Percentiles rank a stretch among this genome's conserved stretches.
These are phyloP conservation scores for Dendrocincla fuliginosa DNA, from an alignment of 2,797 vertebrate species.

Conservation along the genomic window DNA sequence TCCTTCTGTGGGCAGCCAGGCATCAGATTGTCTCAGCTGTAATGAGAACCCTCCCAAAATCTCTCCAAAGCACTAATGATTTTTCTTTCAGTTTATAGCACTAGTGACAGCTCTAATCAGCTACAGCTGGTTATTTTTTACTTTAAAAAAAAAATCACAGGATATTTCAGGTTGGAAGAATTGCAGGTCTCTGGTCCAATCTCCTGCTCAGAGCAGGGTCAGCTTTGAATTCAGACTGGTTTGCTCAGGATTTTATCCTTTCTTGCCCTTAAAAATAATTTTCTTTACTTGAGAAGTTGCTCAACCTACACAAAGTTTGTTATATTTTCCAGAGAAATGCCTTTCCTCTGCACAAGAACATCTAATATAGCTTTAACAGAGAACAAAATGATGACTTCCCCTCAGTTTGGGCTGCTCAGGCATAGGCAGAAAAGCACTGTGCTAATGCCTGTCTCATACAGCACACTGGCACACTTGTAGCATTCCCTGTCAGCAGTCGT, in stretches of 20 bases:
- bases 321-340: not conserved
- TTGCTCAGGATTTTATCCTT: not conserved
- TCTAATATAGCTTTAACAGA: not conserved
- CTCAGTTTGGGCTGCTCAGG: not conserved
- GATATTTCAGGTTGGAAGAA: not conserved
- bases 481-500: not conserved
- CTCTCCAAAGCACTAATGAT: not conserved
- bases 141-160: not conserved
- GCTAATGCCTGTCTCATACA: not conserved
- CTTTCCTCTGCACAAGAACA: not conserved
- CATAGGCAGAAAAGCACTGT: not conserved
- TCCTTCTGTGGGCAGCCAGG: not conserved
- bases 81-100: not conserved
- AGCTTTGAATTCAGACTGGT: not conserved
- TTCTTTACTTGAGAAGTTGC: not conserved
- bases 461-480: accelerated
- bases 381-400: not conserved
- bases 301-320: not conserved
- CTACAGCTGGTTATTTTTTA: not conserved
- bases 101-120: not conserved
- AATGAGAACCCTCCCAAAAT: not conserved
- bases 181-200: not conserved
- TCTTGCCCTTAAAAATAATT: not conserved
- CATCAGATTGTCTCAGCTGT: not conserved
- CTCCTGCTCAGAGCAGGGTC: not conserved